Percentiles rank a stretch among this genome's conserved stretches.
Conservation (phyloP, 2,888 invertebrate genomes). For the Chymomyza fuscimana region DNA sequence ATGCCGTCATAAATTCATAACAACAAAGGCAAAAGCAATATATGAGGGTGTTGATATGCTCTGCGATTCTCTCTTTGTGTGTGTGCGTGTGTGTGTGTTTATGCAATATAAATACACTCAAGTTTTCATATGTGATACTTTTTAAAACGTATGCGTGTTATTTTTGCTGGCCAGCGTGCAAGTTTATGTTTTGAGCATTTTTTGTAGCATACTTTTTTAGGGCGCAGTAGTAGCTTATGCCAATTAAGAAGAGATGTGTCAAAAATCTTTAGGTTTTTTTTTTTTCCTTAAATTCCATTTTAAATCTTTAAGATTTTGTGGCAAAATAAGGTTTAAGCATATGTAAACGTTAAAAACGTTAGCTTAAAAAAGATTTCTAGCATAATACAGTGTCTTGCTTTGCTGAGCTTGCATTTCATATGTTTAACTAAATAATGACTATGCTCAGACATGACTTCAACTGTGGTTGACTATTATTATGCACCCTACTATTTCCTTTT, state of each 20-base stretch:
- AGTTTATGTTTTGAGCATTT: not conserved
- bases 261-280: too few relatives aligned
- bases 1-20: constrained; percentile 73
- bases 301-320: too few relatives aligned
- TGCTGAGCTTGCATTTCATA: too few relatives aligned
- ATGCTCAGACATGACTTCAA: not conserved
- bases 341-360: too few relatives aligned
- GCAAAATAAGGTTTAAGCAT: too few relatives aligned
- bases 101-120: constrained; percentile 3
- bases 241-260: too few relatives aligned
- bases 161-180: not conserved
- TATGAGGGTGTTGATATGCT: constrained; percentile 15
- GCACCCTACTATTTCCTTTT: not conserved
- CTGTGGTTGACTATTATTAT: not conserved
- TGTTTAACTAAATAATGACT: too few relatives aligned
- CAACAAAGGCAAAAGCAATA: constrained; percentile 20
- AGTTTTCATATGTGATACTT: not conserved
- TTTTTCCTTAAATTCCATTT: too few relatives aligned
- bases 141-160: not conserved
- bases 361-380: too few relatives aligned
- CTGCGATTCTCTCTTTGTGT: not conserved
- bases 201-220: not conserved
- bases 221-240: not conserved
- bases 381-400: too few relatives aligned
- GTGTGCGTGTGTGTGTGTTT: constrained; percentile 1